A percentile compares a stretch with the other conserved stretches of the same genome.
Evolutionary conservation across 1,140 invertebrate species (phyloP).

Genomic region (Akabosia matsudoensis): DNA sequence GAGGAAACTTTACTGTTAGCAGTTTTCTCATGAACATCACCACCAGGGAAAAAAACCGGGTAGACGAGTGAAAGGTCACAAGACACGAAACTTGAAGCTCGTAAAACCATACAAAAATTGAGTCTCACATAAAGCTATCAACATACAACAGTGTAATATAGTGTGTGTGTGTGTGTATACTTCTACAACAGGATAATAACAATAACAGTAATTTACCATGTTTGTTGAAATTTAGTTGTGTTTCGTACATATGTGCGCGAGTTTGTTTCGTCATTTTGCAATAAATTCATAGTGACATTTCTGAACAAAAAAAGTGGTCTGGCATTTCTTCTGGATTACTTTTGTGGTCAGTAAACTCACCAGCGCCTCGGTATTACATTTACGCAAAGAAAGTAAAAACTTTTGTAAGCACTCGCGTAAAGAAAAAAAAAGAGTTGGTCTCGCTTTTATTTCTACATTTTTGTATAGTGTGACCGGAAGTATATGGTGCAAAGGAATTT

Average conservation of each 20-base stretch:
- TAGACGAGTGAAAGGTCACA: background rate
- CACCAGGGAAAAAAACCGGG: background rate
- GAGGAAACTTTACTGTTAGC: background rate
- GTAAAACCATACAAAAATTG: background rate
- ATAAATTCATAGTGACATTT: background rate
- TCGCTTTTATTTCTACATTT: no score
- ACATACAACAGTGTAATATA: no score
- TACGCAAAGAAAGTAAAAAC: no score
- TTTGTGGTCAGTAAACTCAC: background rate
- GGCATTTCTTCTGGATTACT: background rate
- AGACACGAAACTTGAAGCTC: background rate
- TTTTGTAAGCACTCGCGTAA: no score
- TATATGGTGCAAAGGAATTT: no score
- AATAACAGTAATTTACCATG: slow-evolving; percentile 10
- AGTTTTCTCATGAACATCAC: background rate
- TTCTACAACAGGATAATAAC: background rate
- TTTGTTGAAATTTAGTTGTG: background rate
- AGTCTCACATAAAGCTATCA: no score
- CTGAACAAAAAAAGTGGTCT: background rate
- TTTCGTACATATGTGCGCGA: background rate
- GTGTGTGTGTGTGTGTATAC: no score
- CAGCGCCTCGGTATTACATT: background rate
- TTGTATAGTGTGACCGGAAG: background rate
- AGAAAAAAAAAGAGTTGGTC: no score
- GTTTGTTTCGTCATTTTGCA: background rate